These are phyloP conservation scores for Hemistola chrysoprasaria DNA, from an alignment of 2,888 invertebrate genomes.

Conservation along the genomic window DNA sequence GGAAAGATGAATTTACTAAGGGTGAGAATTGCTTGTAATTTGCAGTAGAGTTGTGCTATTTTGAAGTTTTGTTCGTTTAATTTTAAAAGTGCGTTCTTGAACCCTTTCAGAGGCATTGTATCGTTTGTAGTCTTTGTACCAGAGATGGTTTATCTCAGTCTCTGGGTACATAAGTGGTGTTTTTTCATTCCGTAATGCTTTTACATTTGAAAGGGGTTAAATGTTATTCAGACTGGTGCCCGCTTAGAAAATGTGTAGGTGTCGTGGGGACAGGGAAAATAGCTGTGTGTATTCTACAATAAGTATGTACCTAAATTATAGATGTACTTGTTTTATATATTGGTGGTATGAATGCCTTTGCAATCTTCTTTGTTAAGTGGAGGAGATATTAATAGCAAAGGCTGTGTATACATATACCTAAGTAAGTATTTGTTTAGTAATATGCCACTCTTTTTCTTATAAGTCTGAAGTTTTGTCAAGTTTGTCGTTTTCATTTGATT, in stretches of 20 bases:
- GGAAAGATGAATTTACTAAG: slow-evolving; percentile 27
- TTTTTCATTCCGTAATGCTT: slow-evolving; percentile 83
- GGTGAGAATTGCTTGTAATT: slow-evolving; percentile 47
- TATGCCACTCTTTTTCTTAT: too few relatives aligned
- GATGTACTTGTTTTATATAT: background rate
- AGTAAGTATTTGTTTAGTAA: too few relatives aligned
- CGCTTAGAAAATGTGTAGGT: slow-evolving; percentile 77
- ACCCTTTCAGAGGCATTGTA: slow-evolving; percentile 83
- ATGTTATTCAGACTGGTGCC: slow-evolving; percentile 78
- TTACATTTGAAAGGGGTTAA: slow-evolving; percentile 82
- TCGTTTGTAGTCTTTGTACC: slow-evolving; percentile 82
- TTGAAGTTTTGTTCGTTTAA: slow-evolving; percentile 60
- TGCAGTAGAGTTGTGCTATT: slow-evolving; percentile 49
- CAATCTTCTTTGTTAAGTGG: background rate
- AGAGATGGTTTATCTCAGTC: slow-evolving; percentile 81
- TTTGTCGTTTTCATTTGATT: too few relatives aligned
- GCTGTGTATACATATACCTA: too few relatives aligned
- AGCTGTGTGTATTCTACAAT: slow-evolving; percentile 21
- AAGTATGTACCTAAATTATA: slow-evolving; percentile 1
- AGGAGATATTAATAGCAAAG: background rate
- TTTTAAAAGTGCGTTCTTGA: slow-evolving; percentile 83
- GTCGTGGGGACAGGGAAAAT: slow-evolving; percentile 61
- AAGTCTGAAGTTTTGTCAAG: too few relatives aligned
- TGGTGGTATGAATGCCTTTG: slow-evolving; percentile 1
- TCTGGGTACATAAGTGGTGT: slow-evolving; percentile 82